Evolutionary conservation across 2,888 invertebrate species (phyloP).

Genomic region (Ferrisia virgata): DNA sequence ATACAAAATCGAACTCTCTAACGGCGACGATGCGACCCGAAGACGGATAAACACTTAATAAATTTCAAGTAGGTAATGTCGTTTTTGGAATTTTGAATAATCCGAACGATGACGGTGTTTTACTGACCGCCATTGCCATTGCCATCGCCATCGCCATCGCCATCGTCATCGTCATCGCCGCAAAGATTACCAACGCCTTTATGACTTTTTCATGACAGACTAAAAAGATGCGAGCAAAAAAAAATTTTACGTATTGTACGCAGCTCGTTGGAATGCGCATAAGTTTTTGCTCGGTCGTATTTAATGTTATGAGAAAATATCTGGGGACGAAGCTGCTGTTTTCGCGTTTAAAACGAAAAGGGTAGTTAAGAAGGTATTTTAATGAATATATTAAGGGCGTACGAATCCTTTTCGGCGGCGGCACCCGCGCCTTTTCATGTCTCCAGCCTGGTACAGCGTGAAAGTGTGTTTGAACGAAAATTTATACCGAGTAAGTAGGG

Average conservation of each 20-base stretch:
- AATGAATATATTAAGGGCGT: constrained; percentile 39
- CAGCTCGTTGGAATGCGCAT: neutral
- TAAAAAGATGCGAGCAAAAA: neutral
- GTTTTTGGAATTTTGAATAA: neutral
- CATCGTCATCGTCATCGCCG: too few species aligned
- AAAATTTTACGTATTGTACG: neutral
- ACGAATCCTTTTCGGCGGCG: constrained; percentile 10
- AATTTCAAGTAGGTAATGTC: neutral
- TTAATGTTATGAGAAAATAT: constrained; percentile 24
- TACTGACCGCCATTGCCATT: neutral
- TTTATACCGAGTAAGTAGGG: constrained; percentile 28
- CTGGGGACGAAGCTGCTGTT: constrained; percentile 10
- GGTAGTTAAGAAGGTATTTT: constrained; percentile 38
- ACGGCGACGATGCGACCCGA: too few species aligned
- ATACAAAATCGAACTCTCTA: neutral
- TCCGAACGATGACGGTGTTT: neutral
- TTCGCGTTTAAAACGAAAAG: constrained; percentile 31
- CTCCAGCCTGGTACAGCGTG: neutral
- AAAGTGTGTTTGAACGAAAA: constrained; percentile 29
- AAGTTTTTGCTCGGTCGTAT: constrained; percentile 1
- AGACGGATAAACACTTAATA: neutral
- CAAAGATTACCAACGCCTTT: neutral
- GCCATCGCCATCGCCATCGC: too few species aligned
- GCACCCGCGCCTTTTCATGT: neutral
- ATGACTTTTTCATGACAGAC: neutral